Evolutionary conservation across 2,888 invertebrate species (phyloP).

Genomic region (Amiota mariae): DNA sequence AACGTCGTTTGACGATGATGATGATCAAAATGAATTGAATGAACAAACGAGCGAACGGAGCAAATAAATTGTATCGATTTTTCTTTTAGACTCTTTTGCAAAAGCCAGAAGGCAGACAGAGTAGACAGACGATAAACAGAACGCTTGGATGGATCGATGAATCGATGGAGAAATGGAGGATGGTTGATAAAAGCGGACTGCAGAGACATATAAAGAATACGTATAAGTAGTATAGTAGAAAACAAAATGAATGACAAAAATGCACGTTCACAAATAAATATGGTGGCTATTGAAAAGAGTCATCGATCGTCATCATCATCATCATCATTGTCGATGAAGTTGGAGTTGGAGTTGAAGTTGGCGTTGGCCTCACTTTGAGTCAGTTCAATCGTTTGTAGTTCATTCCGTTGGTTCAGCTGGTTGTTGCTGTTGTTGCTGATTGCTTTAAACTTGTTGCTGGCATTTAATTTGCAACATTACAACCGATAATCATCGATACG

Average conservation of each 20-base stretch:
- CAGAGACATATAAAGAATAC: neutral
- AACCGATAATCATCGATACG: slow-evolving; percentile 65
- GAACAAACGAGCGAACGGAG: neutral
- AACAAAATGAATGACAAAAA: slow-evolving; percentile 40
- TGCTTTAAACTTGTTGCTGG: slow-evolving; percentile 45
- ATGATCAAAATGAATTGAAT: too few relatives aligned
- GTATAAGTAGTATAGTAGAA: too few relatives aligned
- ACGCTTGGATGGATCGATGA: neutral
- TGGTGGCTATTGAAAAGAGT: slow-evolving; percentile 26
- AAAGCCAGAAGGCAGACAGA: too few relatives aligned
- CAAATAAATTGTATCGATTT: too few relatives aligned
- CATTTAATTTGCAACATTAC: slow-evolving; percentile 72
- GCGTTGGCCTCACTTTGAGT: neutral
- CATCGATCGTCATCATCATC: neutral
- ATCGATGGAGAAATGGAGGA: neutral
- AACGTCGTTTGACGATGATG: too few relatives aligned
- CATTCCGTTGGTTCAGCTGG: neutral
- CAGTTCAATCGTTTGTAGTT: slow-evolving; percentile 26
- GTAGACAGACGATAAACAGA: too few relatives aligned
- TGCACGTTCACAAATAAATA: slow-evolving; percentile 40
- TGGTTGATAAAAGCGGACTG: neutral
- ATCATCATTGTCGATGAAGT: neutral
- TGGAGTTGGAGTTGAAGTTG: neutral
- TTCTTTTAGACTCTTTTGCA: too few relatives aligned
- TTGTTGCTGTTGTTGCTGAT: slow-evolving; percentile 16